Evolutionary conservation across 2,888 invertebrate species (phyloP).

Genomic region (Drosophila neutralis): DNA sequence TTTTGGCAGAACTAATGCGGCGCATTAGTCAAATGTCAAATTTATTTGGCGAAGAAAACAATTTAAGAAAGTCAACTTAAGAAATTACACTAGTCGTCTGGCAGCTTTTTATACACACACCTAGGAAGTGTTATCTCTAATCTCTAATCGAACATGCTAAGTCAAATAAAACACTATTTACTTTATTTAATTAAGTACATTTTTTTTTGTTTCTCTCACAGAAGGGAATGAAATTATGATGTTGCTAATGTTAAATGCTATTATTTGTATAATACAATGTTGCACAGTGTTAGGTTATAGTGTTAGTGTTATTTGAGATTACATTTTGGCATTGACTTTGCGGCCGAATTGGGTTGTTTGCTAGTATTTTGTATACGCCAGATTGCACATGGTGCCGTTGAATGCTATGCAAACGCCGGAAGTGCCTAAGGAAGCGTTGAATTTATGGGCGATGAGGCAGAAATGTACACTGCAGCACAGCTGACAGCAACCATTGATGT

Average conservation of each 20-base stretch:
- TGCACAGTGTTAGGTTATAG: conserved; percentile 27
- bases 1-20: conserved; percentile 74
- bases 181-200: no score
- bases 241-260: background rate
- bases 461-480: conserved; percentile 31
- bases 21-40: conserved; percentile 76
- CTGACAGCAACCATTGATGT: conserved; percentile 35
- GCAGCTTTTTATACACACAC: background rate
- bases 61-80: conserved; percentile 40
- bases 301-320: conserved; percentile 1
- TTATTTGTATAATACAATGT: background rate
- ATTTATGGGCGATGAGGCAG: conserved; percentile 41
- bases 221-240: no score
- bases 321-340: conserved; percentile 25
- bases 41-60: conserved; percentile 57
- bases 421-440: conserved; percentile 41
- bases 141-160: background rate
- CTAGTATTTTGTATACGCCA: conserved; percentile 43
- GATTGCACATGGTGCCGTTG: conserved; percentile 35
- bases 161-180: background rate
- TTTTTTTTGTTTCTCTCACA: no score
- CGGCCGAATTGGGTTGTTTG: conserved; percentile 44
- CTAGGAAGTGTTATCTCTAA: background rate
- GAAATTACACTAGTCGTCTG: conserved; percentile 33
- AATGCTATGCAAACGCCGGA: conserved; percentile 36